Base-by-base conservation (phyloP, 2,113 vertebrate genomes). In the Sinocyclocheilus anshuiensis region DNA sequence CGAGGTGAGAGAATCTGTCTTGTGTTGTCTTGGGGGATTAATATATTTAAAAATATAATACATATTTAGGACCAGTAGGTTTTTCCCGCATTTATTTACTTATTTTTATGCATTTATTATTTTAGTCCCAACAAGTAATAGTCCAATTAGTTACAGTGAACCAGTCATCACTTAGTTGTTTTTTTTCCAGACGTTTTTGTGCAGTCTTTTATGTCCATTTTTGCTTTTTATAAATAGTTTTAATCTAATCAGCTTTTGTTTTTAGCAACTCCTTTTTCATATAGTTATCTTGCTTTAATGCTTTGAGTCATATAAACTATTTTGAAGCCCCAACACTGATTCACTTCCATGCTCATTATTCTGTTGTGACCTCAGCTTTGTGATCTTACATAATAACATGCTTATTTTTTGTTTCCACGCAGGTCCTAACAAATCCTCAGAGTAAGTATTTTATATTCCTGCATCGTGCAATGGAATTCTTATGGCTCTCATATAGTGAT, bases 1-100 rank as follows among this genome's bases (percentile, higher is more conserved):
- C 95, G 96, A 97, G 97, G 98, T 97, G 87, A 93, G 42, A 72
- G 20, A 61, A 13, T 42, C 42, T 24, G 11, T 22, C 5, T 3
- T 48, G 1, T 39, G 1, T 42, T 63, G 3, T 36, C 6, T 69
- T 36, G 29, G 16, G 20, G 8, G 18, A 42, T 42, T 72, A 11
- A 18, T 55, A 55, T 55, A 55, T 55, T 16, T 55, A 55, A 55
- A 55, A 16, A 55, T 16, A 55, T 55, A 55, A 18, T 55, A 18
- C 1, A 55, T 55, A 55, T 55, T 55, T 55, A 16, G 15, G 50
- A 55, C 50, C 50, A 55, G 50, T 0, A 5, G 15, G 11, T 16
- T 55, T 55, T 53, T 18, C 15, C 15, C 1, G 1, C 13, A 53
- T 53, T 15, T 53, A 53, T 59, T 59, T 59, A 22, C 29, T 18